phyloP scores from a whole-genome alignment of 1,140 invertebrate species.

The Drosophila watanabei region DNA sequence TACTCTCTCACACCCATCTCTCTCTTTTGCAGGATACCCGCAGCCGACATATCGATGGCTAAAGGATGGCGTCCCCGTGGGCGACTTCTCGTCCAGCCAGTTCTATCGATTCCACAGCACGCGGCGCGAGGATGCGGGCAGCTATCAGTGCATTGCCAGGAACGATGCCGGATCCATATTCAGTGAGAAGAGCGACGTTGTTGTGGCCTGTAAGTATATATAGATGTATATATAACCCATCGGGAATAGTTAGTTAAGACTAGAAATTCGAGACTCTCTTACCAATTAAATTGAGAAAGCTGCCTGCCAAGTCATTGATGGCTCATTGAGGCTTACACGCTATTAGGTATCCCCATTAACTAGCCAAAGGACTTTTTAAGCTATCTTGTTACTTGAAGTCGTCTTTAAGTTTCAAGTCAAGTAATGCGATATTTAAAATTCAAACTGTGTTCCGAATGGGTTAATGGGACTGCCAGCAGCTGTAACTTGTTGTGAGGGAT shows the following conservation, averaged over 20 bases:
- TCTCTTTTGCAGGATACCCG: conserved; percentile 90
- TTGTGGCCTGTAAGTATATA: conserved; percentile 94
- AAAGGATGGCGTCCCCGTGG: conserved; percentile 92
- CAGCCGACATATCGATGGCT: conserved; percentile 95
- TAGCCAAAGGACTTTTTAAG: no score
- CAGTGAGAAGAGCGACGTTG: conserved; percentile 94
- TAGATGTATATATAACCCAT: not conserved
- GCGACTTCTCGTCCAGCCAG: conserved; percentile 91
- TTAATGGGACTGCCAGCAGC: not conserved
- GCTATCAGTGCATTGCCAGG: conserved; percentile 95
- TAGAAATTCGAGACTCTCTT: conserved; percentile 21
- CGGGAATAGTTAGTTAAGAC: not conserved
- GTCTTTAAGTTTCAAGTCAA: no score
- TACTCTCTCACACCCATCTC: not conserved
- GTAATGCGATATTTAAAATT: not conserved
- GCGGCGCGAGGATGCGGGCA: conserved; percentile 92
- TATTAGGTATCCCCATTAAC: not conserved
- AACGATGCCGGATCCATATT: conserved; percentile 96
- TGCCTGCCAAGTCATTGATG: not conserved
- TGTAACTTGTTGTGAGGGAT: not conserved
- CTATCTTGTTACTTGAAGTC: no score
- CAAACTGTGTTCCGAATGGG: not conserved
- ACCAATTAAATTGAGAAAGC: conserved; percentile 11
- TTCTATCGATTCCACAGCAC: conserved; percentile 94
- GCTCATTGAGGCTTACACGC: not conserved